phyloP scores from a whole-genome alignment of 2,113 vertebrate species.

The Sylvilagus bachmani region DNA sequence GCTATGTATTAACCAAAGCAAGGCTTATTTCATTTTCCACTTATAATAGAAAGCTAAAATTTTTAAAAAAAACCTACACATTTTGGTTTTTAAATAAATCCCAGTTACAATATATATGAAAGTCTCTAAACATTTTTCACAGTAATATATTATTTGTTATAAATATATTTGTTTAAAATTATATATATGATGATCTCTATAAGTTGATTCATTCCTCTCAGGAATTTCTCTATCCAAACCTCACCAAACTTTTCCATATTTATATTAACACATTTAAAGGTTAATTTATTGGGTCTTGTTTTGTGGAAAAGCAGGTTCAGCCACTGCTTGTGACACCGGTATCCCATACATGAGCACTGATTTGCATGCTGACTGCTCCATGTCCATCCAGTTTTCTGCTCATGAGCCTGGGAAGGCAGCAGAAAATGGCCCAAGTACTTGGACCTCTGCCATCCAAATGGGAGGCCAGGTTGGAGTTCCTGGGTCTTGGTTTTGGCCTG shows the following conservation, averaged over 20 bases:
- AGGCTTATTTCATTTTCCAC: slow-evolving; percentile 50
- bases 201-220: not conserved
- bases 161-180: slow-evolving; percentile 1
- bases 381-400: too few relatives aligned
- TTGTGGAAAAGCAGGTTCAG: too few relatives aligned
- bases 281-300: not conserved
- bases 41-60: slow-evolving; percentile 45
- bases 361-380: too few relatives aligned
- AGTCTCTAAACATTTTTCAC: not conserved
- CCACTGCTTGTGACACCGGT: too few relatives aligned
- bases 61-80: not conserved
- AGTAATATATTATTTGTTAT: not conserved
- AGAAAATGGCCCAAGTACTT: too few relatives aligned
- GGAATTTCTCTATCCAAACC: slow-evolving; percentile 9
- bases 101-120: not conserved
- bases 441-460: too few relatives aligned
- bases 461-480: too few relatives aligned
- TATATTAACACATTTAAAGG: not conserved
- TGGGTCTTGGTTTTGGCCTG: too few relatives aligned
- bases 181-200: not conserved
- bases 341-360: too few relatives aligned
- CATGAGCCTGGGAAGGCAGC: too few relatives aligned
- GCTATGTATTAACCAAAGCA: slow-evolving; percentile 65
- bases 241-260: not conserved
- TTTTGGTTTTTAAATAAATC: slow-evolving; percentile 52